Conservation (phyloP, 2,797 vertebrate species). For the Emys orbicularis region DNA sequence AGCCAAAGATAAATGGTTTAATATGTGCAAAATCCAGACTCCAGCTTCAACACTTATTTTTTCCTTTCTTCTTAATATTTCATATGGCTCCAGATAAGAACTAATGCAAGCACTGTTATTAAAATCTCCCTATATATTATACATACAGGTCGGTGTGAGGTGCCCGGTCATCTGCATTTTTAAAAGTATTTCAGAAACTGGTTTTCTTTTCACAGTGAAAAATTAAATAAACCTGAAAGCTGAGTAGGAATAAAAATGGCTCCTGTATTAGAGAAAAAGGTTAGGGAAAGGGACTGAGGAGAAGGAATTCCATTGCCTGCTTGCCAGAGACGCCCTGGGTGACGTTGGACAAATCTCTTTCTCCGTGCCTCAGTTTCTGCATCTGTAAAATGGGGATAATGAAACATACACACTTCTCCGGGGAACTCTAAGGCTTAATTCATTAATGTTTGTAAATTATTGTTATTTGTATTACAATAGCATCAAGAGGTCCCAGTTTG, state of each 20-base stretch:
- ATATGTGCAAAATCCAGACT: conserved; percentile 1
- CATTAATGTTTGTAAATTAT: neutral
- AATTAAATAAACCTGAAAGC: neutral
- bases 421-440: neutral
- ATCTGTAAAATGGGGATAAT: fast-evolving
- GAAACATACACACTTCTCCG: neutral
- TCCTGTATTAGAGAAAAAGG: neutral
- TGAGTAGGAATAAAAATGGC: neutral
- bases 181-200: conserved; percentile 41
- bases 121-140: conserved; percentile 5
- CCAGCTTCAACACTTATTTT: neutral
- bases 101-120: conserved; percentile 4
- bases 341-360: neutral
- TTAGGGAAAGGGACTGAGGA: neutral
- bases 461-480: neutral
- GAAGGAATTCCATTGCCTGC: neutral
- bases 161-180: conserved; percentile 52
- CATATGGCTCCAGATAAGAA: conserved; percentile 30
- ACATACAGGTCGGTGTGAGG: neutral
- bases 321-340: too few species aligned
- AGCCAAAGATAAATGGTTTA: conserved; percentile 31
- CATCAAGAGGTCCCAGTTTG: neutral
- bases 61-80: conserved; percentile 2
- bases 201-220: neutral
- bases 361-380: neutral